Evolutionary conservation across 2,797 vertebrate species (phyloP).

Genomic region (Okamejei kenojei): DNA sequence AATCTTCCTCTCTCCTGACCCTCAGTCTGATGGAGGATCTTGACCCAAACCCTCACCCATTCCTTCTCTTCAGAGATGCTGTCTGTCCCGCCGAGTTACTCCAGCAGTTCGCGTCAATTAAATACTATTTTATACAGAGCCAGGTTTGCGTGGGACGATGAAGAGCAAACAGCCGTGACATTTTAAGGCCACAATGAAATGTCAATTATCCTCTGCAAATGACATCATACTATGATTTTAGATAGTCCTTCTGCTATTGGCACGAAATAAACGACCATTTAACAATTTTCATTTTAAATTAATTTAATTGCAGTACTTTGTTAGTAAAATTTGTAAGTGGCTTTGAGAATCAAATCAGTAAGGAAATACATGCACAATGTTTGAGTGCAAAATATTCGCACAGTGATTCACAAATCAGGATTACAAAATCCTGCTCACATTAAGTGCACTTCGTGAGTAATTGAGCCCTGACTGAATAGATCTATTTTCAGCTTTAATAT

Average conservation of each 20-base stretch:
- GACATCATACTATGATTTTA: neutral
- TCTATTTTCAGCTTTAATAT: slow-evolving; percentile 34
- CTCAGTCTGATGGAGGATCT: too few relatives aligned
- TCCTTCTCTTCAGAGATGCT: too few relatives aligned
- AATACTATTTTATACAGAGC: neutral
- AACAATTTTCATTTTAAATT: slow-evolving; percentile 32
- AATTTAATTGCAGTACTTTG: neutral
- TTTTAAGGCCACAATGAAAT: neutral
- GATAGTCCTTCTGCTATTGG: neutral
- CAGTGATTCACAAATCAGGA: slow-evolving; percentile 16
- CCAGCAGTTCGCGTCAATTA: too few relatives aligned
- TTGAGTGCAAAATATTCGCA: slow-evolving; percentile 9
- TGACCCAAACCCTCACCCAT: too few relatives aligned
- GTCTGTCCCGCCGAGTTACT: too few relatives aligned
- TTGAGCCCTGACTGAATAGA: slow-evolving; percentile 28
- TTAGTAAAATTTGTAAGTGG: slow-evolving; percentile 23
- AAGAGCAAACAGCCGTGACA: neutral
- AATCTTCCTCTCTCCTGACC: too few relatives aligned
- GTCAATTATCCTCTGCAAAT: slow-evolving; percentile 11
- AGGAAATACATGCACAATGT: slow-evolving; percentile 2
- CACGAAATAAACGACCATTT: slow-evolving; percentile 15
- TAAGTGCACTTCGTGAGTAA: slow-evolving; percentile 26
- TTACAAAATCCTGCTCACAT: neutral
- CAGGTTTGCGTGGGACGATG: neutral
- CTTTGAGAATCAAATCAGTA: slow-evolving; percentile 34